These are phyloP conservation scores for Grapholita molesta DNA, from an alignment of 1,140 invertebrate genomes.

Conservation along the genomic window DNA sequence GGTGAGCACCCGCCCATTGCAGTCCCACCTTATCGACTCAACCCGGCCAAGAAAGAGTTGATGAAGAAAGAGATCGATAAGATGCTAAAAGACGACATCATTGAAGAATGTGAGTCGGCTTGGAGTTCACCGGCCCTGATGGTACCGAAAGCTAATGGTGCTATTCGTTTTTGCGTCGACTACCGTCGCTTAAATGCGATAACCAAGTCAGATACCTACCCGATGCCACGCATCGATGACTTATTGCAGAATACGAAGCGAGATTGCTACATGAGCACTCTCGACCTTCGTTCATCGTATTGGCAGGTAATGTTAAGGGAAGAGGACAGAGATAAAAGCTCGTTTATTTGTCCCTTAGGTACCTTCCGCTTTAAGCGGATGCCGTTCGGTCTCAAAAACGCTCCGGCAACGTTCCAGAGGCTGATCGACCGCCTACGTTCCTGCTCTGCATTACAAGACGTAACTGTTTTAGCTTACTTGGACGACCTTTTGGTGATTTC, in stretches of 20 bases:
- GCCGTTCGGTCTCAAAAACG: constrained; percentile 58
- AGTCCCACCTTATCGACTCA: not conserved
- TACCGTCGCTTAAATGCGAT: constrained; percentile 54
- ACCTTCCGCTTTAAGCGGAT: constrained; percentile 55
- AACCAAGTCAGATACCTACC: constrained; percentile 57
- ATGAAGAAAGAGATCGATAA: constrained; percentile 28
- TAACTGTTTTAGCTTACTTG: constrained; percentile 55
- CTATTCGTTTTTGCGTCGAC: constrained; percentile 47
- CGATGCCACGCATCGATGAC: constrained; percentile 76
- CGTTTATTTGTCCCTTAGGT: constrained; percentile 59
- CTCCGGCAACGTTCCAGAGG: constrained; percentile 66
- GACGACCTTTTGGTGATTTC: constrained; percentile 64
- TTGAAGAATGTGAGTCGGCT: constrained; percentile 58
- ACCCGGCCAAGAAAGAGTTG: not conserved
- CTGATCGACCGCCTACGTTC: constrained; percentile 48
- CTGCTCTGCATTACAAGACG: constrained; percentile 24
- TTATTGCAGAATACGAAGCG: constrained; percentile 53
- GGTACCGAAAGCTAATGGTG: constrained; percentile 63
- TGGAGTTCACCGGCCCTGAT: constrained; percentile 75
- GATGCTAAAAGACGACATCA: constrained; percentile 50
- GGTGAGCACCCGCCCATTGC: constrained; percentile 22
- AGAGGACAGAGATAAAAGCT: constrained; percentile 62
- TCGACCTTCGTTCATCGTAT: constrained; percentile 72
- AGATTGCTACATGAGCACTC: constrained; percentile 51
- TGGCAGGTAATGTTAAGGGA: constrained; percentile 53